Conservation (phyloP, 2,888 invertebrate species). For the Tiliacea aurago region DNA sequence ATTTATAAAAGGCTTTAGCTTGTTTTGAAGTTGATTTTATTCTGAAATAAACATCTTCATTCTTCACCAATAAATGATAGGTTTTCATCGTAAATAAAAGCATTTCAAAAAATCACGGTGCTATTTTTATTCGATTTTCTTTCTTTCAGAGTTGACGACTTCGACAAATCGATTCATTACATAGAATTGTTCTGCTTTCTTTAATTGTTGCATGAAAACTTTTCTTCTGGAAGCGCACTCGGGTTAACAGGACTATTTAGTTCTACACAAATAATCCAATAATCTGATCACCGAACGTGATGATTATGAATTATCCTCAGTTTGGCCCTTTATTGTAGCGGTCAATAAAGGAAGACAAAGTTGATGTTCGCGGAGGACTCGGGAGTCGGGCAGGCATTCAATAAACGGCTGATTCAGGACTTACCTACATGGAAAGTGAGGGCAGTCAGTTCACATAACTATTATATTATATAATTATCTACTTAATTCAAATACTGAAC, state of each 20-base stretch:
- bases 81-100: not conserved
- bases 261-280: not conserved
- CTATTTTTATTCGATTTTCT: conserved; percentile 12
- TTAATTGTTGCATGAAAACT: not conserved
- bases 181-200: conserved; percentile 28
- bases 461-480: too few species aligned
- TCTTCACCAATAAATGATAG: not conserved
- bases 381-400: not conserved
- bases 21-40: not conserved
- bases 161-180: conserved; percentile 28
- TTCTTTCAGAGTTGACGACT: not conserved
- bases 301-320: not conserved
- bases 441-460: not conserved
- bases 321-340: not conserved
- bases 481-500: not conserved
- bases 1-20: not conserved
- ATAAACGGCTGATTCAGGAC: not conserved
- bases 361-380: not conserved
- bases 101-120: not conserved
- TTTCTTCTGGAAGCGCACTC: conserved; percentile 13
- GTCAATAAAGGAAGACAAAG: not conserved
- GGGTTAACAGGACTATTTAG: not conserved
- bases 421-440: not conserved
- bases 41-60: not conserved
- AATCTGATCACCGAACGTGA: not conserved